phyloP scores from a whole-genome alignment of 1,140 invertebrate genomes.

The Homalodisca vitripennis region DNA sequence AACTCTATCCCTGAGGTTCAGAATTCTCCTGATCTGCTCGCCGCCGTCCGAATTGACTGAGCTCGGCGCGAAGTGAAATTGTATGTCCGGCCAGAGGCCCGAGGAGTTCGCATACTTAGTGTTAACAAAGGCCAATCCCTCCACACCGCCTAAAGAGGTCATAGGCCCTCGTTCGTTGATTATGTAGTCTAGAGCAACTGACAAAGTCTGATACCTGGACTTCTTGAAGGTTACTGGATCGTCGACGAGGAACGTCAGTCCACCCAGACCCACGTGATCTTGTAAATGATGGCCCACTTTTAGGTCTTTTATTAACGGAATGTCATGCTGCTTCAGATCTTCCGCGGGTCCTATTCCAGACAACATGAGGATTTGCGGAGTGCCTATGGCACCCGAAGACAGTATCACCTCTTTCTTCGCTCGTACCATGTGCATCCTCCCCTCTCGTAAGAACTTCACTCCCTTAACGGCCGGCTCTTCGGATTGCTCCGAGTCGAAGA shows the following conservation, averaged over 20 bases:
- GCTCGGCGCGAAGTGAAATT: conserved; percentile 82
- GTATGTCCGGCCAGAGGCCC: conserved; percentile 78
- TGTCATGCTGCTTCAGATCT: conserved; percentile 72
- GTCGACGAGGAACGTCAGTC: conserved; percentile 77
- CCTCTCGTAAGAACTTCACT: conserved; percentile 69
- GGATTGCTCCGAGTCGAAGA: conserved; percentile 61
- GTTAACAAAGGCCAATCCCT: conserved; percentile 81
- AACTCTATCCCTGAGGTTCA: conserved; percentile 73
- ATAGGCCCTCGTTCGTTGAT: conserved; percentile 74
- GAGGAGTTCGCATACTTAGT: conserved; percentile 73
- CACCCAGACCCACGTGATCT: conserved; percentile 80
- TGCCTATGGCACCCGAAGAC: conserved; percentile 77
- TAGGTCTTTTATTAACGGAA: conserved; percentile 70
- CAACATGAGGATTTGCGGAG: conserved; percentile 84
- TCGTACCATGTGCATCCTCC: conserved; percentile 60
- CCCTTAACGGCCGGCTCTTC: conserved; percentile 57
- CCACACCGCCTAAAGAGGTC: conserved; percentile 73
- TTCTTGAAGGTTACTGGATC: conserved; percentile 77
- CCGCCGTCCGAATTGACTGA: conserved; percentile 79
- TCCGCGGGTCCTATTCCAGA: conserved; percentile 82
- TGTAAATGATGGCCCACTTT: conserved; percentile 82
- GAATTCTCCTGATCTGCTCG: conserved; percentile 70
- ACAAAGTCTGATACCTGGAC: conserved; percentile 70
- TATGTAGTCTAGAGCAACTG: conserved; percentile 78
- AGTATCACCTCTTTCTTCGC: conserved; percentile 76